Conservation (phyloP, 2,888 invertebrate species). For the Liopterus haemorrhoidalis region DNA sequence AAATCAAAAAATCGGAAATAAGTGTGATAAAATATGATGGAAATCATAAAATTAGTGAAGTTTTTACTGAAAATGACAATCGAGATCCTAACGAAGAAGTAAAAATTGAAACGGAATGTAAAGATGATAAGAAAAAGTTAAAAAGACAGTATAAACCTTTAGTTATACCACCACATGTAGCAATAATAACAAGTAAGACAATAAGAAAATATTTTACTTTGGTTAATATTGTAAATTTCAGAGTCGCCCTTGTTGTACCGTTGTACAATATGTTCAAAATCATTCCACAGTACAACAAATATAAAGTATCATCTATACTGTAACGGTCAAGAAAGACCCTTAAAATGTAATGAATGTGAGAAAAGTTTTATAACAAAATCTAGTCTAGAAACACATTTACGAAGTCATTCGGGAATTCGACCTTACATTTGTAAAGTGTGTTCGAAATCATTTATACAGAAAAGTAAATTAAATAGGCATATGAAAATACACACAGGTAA, state of each 20-base stretch:
- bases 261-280: slow-evolving; percentile 63
- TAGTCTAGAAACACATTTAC: slow-evolving; percentile 3
- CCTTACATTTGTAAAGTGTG: slow-evolving; percentile 9
- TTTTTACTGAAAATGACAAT: too few species aligned
- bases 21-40: slow-evolving; percentile 19
- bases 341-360: slow-evolving; percentile 33
- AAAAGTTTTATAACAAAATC: slow-evolving; percentile 15
- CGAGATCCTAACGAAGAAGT: not conserved
- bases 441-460: slow-evolving; percentile 7
- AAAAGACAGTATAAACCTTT: slow-evolving; percentile 6
- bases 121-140: slow-evolving; percentile 25
- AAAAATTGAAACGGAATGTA: slow-evolving; percentile 16
- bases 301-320: slow-evolving; percentile 62
- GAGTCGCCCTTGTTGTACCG: slow-evolving; percentile 49
- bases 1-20: slow-evolving; percentile 18
- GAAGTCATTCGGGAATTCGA: slow-evolving; percentile 7
- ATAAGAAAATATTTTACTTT: slow-evolving; percentile 11
- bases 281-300: slow-evolving; percentile 61
- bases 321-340: slow-evolving; percentile 50
- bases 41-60: slow-evolving; percentile 10
- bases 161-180: slow-evolving; percentile 14
- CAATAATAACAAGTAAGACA: slow-evolving; percentile 9
- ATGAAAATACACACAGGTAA: slow-evolving; percentile 55
- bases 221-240: slow-evolving; percentile 25
- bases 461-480: slow-evolving; percentile 62